Base-by-base conservation (phyloP, 1,140 invertebrate genomes). In the Lepidurus packardi region DNA sequence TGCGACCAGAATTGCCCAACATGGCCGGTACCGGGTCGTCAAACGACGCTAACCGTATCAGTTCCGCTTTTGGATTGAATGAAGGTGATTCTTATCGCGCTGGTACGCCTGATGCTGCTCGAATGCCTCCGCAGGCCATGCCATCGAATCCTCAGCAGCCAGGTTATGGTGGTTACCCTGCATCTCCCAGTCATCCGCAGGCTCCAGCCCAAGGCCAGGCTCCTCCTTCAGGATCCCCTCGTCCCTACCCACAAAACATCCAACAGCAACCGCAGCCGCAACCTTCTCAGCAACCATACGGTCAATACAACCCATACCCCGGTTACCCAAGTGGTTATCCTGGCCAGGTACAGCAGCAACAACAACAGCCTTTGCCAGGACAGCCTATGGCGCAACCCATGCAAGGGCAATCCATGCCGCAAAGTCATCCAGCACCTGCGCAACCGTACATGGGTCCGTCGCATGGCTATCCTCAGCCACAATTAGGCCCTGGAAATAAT, bases 301-400 rank as follows among this genome's bases (percentile, higher is more conserved):
- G 47, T n/a, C 75, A 77, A 24, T 47, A 41, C n/a, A 73, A 78
- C 21, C 78, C 73, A 1, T 16, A 42, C 7, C 34, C 47, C 6
- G 78, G 65, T 8, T 47, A 43, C 16, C 43, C 78, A 5, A 42
- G 43, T 45, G 73, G 41, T 25, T 75, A 73, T 25, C 73, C 78
- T 16, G 78, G 34, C 9, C 75, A 78, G 34, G 21, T 34, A 11
- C 78, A 78, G 78, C 43, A 44, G 47, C 75, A 76, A 44, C 45
- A 65, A 47, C 65, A 53, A 11, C 76, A 77, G 16, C 76, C 76
- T 7, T 16, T 53, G 44, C 24, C 76, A 0, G 53, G 53, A 7
- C 53, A 65, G 13, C 53, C 53, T n/a, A 65, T 65, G 43, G 76
- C 16, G 13, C 76, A 77, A 25, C 76, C 65, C 65, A 77, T 53